A percentile compares a stretch with the other conserved stretches of the same genome.
These are phyloP conservation scores for Eonycteris spelaea DNA, from an alignment of 2,113 vertebrate genomes.

Conservation along the genomic window DNA sequence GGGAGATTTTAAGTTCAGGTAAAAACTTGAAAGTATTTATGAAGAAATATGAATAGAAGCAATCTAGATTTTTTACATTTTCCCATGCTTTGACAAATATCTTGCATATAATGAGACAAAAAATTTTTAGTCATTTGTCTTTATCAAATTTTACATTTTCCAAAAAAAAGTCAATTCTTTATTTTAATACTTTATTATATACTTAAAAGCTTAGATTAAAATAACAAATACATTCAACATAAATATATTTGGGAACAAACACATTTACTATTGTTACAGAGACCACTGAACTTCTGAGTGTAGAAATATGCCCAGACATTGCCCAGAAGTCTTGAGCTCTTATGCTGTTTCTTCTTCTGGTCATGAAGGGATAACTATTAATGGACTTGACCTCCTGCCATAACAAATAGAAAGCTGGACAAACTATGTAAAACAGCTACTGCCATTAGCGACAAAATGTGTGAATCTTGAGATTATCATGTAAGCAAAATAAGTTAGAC, in stretches of 20 bases:
- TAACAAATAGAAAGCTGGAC: neutral
- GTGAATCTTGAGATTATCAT: neutral
- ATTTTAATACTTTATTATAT: neutral
- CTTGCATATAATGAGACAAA: neutral
- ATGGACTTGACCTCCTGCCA: neutral
- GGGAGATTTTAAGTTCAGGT: neutral
- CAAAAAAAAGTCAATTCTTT: neutral
- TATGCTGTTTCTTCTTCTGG: neutral
- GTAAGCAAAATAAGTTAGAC: neutral
- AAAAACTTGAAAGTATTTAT: neutral
- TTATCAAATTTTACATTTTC: neutral
- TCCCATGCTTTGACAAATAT: neutral
- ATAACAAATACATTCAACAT: neutral
- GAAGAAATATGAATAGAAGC: neutral
- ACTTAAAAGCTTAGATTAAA: neutral
- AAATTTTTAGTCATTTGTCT: neutral
- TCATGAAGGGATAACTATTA: neutral
- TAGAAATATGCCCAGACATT: neutral
- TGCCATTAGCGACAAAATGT: neutral
- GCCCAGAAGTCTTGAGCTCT: neutral
- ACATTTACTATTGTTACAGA: neutral
- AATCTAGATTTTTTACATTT: neutral
- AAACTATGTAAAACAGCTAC: neutral
- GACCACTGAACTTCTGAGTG: neutral
- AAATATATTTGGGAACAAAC: neutral